Base-by-base conservation (phyloP, 2,113 vertebrate genomes). In the Saimiri boliviensis region DNA sequence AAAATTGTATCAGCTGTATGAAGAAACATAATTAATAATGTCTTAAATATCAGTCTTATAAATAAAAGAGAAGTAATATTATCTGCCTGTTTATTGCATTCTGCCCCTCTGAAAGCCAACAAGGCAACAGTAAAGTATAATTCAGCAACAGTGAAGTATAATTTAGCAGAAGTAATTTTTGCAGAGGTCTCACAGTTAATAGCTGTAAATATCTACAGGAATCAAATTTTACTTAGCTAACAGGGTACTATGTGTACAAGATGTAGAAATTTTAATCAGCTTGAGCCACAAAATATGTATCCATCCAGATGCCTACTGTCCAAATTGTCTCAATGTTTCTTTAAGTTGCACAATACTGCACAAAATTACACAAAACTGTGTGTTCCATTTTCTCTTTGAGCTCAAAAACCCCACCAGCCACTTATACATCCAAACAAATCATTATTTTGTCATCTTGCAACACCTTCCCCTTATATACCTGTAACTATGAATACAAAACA, bases 211-310 rank as follows among this genome's bases (percentile, higher is more conserved):
- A 81, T 77, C 47, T 71, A 40, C 16, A 32, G 45, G 30, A 94
- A 87, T 92, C 17, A 45, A 58, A 40, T 25, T 91, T 97, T 85
- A n/a, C n/a, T 91, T 91, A 89, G 40, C 47, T 91, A 83, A 83
- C 40, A 60, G 23, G 58, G 56, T 8, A 40, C 35, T 68, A 8
- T 37, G 49, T 56, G 40, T 21, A 49, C 47, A 86, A 93, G 42
- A 89, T 86, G 4, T 45, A 80, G 47, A 94, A 90, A 89, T 42
- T 77, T 16, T 40, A 73, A 3, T 86, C 52, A 45, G 42, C 35
- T 71, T 37, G 87, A 52, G n/a, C 45, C 27, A 85, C 37, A 60
- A 91, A 85, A 92, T 54, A 68, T 23, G 5, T 23, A 86, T 32
- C 84, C 40, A 56, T 52, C 25, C 42, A 86, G 74, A 93, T 79